Conservation (phyloP, 2,888 invertebrate species). For the Eurytoma adleriae region DNA sequence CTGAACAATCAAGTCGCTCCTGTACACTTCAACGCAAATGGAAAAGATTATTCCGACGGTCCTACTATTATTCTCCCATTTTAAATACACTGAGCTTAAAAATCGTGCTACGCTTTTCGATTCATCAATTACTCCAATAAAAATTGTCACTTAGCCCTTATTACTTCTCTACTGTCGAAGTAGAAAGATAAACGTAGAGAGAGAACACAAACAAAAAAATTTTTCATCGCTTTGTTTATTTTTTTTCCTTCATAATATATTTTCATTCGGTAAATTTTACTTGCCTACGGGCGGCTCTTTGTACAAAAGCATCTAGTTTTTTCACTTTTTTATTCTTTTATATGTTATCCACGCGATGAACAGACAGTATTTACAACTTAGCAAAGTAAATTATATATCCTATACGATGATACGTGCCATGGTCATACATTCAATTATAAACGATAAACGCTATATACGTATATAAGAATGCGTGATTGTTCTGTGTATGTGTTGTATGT, state of each 20-base stretch:
- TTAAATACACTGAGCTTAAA: constrained; percentile 38
- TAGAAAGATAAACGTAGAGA: constrained; percentile 12
- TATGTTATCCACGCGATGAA: constrained; percentile 55
- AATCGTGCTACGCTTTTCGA: constrained; percentile 11
- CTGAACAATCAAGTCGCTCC: constrained; percentile 36
- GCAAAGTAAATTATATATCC: constrained; percentile 55
- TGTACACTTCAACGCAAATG: constrained; percentile 28
- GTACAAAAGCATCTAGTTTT: constrained; percentile 58
- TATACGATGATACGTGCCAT: constrained; percentile 56
- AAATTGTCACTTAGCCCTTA: constrained; percentile 38
- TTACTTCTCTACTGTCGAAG: constrained; percentile 35
- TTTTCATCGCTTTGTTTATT: constrained; percentile 32
- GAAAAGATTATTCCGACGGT: constrained; percentile 32
- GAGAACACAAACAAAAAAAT: constrained; percentile 43
- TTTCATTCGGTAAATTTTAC: constrained; percentile 43
- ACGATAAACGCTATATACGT: constrained; percentile 40
- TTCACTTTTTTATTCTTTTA: constrained; percentile 9
- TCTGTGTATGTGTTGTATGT: constrained; percentile 10
- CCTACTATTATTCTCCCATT: constrained; percentile 22
- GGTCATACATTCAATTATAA: constrained; percentile 56
- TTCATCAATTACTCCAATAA: constrained; percentile 21
- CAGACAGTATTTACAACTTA: constrained; percentile 58
- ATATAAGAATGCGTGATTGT: constrained; percentile 30
- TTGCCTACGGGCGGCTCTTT: constrained; percentile 54
- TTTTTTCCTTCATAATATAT: constrained; percentile 23